Evolutionary conservation across 2,888 invertebrate genomes (phyloP), one percentile per base, ranked within the genome.

Genomic region (Cyrtodaria siliqua): DNA sequence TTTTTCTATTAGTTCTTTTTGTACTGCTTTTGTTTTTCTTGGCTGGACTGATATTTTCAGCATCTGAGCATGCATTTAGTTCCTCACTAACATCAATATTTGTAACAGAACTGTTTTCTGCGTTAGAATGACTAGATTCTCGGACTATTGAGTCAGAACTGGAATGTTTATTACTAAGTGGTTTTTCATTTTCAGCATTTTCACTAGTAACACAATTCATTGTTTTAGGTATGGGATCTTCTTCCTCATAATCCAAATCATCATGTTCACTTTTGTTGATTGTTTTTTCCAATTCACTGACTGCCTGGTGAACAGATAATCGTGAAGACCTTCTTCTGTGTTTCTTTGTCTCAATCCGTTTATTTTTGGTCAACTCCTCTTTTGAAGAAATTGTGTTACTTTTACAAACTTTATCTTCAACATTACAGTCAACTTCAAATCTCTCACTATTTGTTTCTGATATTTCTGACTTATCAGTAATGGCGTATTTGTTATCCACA

Each of bases 241-340:
- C 55, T 23, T 61, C 42, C 53, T 55, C 61, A 29, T n/a, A n/a
- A 1, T 56, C 44, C 14, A 47, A 24, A 47, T 57, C 57, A 14
- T 33, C 42, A 53, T 16, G 16, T 44, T 16, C n/a, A 44, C 8
- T 18, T 18, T 20, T 16, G 44, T 44, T 20, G 3, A 44, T 23
- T 29, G 66, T 47, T 49, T 55, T 40, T 24, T 66, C 55, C 18
- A 73, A 50, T 6, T 53, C 60, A 23, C 61, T n/a, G 12, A 67
- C 12, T 9, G 61, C 55, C 50, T 73, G 60, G 12, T 67, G 44
- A 20, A 73, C 49, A 16, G 73, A 66, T 47, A 73, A 47, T 20
- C 73, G 44, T 49, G 56, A 16, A 14, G 64, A 60, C 8, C 49
- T 59, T 23, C 66, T 50, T 23, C 73, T 60, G 33, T 47, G 26